phyloP scores from a whole-genome alignment of 2,888 invertebrate species.

The Trachelus troglodyta region DNA sequence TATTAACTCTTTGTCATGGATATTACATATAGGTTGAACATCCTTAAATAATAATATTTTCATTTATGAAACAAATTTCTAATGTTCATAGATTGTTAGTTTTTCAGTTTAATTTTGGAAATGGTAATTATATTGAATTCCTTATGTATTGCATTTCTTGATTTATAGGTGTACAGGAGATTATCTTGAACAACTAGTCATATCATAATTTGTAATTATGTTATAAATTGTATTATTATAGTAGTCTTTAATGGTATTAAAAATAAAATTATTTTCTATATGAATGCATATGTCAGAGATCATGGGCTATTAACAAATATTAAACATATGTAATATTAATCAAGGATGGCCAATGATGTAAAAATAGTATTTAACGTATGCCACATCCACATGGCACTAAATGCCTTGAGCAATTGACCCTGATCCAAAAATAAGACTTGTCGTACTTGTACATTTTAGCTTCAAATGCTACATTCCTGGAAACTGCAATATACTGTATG shows the following conservation, averaged over 20 bases:
- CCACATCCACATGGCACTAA: conserved; percentile 3
- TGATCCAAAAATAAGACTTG: conserved; percentile 28
- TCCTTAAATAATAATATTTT: not conserved
- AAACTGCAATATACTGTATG: not conserved
- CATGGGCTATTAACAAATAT: not conserved
- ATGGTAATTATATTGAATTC: not conserved
- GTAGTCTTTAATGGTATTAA: not conserved
- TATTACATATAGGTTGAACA: not conserved
- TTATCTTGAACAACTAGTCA: not conserved
- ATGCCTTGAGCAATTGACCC: conserved; percentile 32
- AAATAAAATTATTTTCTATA: not conserved
- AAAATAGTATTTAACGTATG: conserved; percentile 35
- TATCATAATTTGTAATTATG: not conserved
- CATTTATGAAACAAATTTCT: not conserved
- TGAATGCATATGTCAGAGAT: not conserved
- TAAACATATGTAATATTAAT: not conserved
- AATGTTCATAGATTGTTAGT: not conserved
- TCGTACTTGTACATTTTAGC: conserved; percentile 3
- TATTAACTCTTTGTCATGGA: not conserved
- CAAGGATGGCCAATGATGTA: conserved; percentile 18
- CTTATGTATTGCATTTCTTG: not conserved
- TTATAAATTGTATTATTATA: not conserved
- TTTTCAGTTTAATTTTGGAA: not conserved
- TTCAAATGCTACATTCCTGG: not conserved
- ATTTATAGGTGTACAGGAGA: not conserved